These are phyloP conservation scores for Frankliniella fusca DNA, from an alignment of 2,888 invertebrate species.

Conservation along the genomic window DNA sequence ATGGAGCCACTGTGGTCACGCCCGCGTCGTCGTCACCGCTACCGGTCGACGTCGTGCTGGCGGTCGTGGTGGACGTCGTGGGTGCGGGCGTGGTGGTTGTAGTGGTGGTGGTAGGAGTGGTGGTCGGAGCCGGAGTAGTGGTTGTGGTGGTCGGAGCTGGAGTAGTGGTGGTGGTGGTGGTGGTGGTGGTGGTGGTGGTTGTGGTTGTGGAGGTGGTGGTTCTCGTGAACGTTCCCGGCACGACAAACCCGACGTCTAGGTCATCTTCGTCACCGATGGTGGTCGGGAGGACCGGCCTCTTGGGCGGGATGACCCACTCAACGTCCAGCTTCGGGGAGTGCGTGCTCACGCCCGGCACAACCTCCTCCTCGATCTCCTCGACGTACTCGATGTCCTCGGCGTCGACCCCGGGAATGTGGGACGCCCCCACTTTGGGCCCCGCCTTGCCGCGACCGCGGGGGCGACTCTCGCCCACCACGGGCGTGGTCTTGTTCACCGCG, in stretches of 20 bases:
- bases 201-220: background rate
- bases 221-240: background rate
- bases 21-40: too few species aligned
- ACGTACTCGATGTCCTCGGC: background rate
- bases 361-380: background rate
- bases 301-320: background rate
- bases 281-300: background rate
- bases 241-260: background rate
- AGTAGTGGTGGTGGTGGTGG: background rate
- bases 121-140: background rate
- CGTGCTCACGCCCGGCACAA: background rate
- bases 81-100: background rate
- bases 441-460: background rate
- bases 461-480: background rate
- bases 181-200: background rate
- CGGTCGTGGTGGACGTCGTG: background rate
- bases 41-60: background rate
- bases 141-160: background rate
- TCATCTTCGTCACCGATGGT: background rate
- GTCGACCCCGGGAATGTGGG: background rate
- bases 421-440: background rate
- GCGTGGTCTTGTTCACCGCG: too few species aligned
- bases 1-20: background rate
- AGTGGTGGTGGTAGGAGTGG: background rate
- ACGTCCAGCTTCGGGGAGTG: slow-evolving; percentile 13